A percentile compares a stretch with the other conserved stretches of the same genome.
These are phyloP conservation scores for Lithodes maja DNA, from an alignment of 2,888 invertebrate species.

Conservation along the genomic window DNA sequence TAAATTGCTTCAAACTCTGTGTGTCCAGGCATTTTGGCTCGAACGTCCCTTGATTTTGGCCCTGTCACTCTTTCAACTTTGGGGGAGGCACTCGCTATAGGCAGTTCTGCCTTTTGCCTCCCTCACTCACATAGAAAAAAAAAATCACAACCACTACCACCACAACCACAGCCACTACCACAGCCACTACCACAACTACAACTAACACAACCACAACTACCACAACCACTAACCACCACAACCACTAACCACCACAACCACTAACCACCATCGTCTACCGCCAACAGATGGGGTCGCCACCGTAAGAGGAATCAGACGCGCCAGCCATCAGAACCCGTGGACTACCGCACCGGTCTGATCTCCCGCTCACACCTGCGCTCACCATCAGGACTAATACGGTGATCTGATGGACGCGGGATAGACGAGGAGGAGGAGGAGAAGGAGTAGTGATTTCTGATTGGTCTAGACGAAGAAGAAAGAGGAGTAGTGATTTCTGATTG, in stretches of 20 bases:
- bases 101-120: no score
- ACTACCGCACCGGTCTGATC: constrained; percentile 90
- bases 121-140: neutral
- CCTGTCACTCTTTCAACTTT: no score
- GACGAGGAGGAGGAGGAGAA: neutral
- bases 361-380: constrained; percentile 90
- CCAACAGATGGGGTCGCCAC: constrained; percentile 68
- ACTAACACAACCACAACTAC: neutral
- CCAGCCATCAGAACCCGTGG: constrained; percentile 76
- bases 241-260: neutral
- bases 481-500: no score
- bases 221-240: neutral
- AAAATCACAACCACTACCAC: constrained; percentile 17
- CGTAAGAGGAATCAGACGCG: constrained; percentile 63
- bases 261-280: neutral
- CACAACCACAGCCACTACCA: neutral
- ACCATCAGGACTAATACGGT: constrained; percentile 94
- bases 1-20: no score
- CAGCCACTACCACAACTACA: neutral
- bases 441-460: no score
- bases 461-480: no score
- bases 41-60: no score
- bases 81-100: no score
- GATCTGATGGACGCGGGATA: constrained; percentile 23
- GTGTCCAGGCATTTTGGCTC: no score